These are phyloP conservation scores for Hippocampus kuda DNA, from an alignment of 2,797 vertebrate species.

Conservation along the genomic window DNA sequence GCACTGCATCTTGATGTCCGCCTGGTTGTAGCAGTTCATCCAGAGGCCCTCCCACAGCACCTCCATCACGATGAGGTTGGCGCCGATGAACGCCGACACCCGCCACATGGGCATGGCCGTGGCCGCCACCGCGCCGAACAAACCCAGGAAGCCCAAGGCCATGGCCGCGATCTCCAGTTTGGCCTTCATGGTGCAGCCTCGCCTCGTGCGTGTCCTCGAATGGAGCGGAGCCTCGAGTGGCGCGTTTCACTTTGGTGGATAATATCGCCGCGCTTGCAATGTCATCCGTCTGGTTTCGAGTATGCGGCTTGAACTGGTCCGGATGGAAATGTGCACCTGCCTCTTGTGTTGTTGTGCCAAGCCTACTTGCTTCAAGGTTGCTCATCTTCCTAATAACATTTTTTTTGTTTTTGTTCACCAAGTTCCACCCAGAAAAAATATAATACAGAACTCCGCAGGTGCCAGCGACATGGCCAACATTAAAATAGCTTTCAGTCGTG, in stretches of 20 bases:
- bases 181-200: constrained; percentile 40
- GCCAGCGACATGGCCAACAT: too few relatives aligned
- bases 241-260: constrained; percentile 4
- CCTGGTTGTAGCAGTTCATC: constrained; percentile 77
- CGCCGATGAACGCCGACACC: constrained; percentile 78
- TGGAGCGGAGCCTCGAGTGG: background rate
- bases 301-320: background rate
- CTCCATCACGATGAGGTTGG: constrained; percentile 79
- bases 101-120: constrained; percentile 79
- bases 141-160: constrained; percentile 66
- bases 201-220: background rate
- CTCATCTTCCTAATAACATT: background rate
- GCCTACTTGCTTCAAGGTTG: background rate
- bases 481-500: too few relatives aligned
- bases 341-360: background rate
- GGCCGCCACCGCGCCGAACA: constrained; percentile 64
- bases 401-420: background rate
- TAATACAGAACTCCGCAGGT: too few relatives aligned
- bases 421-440: background rate
- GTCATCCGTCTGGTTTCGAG: constrained; percentile 47
- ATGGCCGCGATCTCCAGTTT: constrained; percentile 65
- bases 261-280: constrained; percentile 25
- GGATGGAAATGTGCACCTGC: background rate
- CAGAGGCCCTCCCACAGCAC: constrained; percentile 79
- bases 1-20: constrained; percentile 76